Evolutionary conservation across 2,888 invertebrate genomes (phyloP).

Genomic region (Drosophila longiperda): DNA sequence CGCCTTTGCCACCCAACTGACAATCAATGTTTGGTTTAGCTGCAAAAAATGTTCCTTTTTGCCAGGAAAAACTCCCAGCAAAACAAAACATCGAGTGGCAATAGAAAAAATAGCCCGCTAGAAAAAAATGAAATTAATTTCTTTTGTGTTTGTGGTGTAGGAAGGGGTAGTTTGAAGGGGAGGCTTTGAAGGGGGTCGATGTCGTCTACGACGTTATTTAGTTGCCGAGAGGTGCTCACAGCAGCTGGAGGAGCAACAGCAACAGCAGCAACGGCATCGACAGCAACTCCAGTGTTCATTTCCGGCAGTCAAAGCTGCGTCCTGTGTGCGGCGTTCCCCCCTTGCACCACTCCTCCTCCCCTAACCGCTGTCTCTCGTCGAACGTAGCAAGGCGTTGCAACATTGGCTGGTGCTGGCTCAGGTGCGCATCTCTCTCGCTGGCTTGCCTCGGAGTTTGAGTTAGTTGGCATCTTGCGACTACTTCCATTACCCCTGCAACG

Average conservation of each 20-base stretch:
- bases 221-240: conserved; percentile 33
- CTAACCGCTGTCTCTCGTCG: conserved; percentile 4
- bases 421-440: conserved; percentile 47
- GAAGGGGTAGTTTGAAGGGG: neutral
- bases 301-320: conserved; percentile 80
- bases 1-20: conserved; percentile 57
- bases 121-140: conserved; percentile 84
- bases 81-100: conserved; percentile 74
- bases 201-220: conserved; percentile 52
- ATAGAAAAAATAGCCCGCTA: conserved; percentile 43
- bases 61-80: conserved; percentile 45
- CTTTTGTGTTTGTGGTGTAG: conserved; percentile 80
- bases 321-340: conserved; percentile 37
- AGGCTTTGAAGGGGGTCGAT: neutral
- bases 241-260: conserved; percentile 25
- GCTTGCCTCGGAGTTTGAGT: conserved; percentile 60
- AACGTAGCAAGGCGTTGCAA: conserved; percentile 4
- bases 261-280: conserved; percentile 24
- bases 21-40: conserved; percentile 81
- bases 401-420: conserved; percentile 57
- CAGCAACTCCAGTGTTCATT: conserved; percentile 74
- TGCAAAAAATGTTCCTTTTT: conserved; percentile 62
- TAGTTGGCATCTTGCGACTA: conserved; percentile 67
- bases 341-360: neutral
- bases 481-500: conserved; percentile 10